phyloP scores from a whole-genome alignment of 2,113 vertebrate genomes.

The Lipophrys pholis region DNA sequence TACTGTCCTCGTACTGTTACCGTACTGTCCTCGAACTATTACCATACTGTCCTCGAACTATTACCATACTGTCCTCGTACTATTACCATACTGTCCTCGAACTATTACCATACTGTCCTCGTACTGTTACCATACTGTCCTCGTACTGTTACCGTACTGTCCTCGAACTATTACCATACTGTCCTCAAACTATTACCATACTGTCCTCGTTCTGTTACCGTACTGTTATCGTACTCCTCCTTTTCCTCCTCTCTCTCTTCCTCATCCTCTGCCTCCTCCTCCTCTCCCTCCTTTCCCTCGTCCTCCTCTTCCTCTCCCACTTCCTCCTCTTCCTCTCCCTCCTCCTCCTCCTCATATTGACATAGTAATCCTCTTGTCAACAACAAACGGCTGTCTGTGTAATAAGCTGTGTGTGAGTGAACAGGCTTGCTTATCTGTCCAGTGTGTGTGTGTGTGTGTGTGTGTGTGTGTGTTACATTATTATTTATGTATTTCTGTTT shows the following conservation, averaged over 20 bases:
- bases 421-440: conserved; percentile 24
- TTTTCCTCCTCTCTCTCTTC: conserved; percentile 14
- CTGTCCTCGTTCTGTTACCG: no score
- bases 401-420: conserved; percentile 29
- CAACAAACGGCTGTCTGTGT: conserved; percentile 31
- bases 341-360: conserved; percentile 43
- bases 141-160: no score
- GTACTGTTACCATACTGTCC: no score
- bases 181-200: no score
- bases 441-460: conserved; percentile 27
- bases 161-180: no score
- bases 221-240: not conserved
- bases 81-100: no score
- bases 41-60: no score
- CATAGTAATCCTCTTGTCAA: conserved; percentile 65
- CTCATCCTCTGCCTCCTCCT: not conserved
- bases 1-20: no score
- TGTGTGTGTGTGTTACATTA: no score
- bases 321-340: not conserved
- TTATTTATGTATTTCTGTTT: not conserved
- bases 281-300: not conserved
- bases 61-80: no score
- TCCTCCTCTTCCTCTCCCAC: not conserved
- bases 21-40: no score
- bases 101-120: no score